Base-by-base conservation (phyloP, 2,888 invertebrate genomes). In the Argynnis bischoffii region DNA sequence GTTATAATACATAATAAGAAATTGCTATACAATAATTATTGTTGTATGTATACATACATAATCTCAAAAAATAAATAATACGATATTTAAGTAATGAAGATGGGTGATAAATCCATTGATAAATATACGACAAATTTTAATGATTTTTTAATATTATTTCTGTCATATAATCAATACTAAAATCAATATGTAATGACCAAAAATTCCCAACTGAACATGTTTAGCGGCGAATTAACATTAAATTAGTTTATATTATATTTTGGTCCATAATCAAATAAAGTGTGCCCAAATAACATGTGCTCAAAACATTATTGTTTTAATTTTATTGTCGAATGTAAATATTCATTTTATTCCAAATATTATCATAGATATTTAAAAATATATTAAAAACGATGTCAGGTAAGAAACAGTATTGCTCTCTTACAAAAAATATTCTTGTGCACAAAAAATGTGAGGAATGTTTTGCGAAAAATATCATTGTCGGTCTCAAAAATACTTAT, bases 261-360 rank as follows among this genome's bases (percentile, higher is more conserved):
- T 71, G 69, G 69, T 69, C 72, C 72, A 59, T 59, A 69, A 66
- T 64, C 64, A 54, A 63, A 61, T 54, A 54, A 69, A 69, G 71
- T 65, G 73, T 74, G 76, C 74, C 41, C 73, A 61, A 72, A 55
- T 71, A 76, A 77, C 75, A 66, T 64, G 76, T 77, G 76, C 64
- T 55, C 8, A 26, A 53, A 53, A 69, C 21, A 8, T 69, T 67
- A 70, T 70, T 70, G 67, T 67, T 54, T 57, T 35, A 41, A 60
- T 61, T 51, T 67, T 70, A 70, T 70, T 70, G 70, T 70, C 70
- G 0, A 61, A 64, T 70, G 35, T 47, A 55, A 63, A 64, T 46
- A 18, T 46, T 21, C 21, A 50, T 57, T 26, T 4, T 51, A 46
- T 47, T 53, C 21, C 57, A 57, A 47, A 57, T 5, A 47, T 57